These are phyloP conservation scores for Leptinotarsa tumamoca DNA, from an alignment of 2,888 invertebrate species.

Conservation along the genomic window DNA sequence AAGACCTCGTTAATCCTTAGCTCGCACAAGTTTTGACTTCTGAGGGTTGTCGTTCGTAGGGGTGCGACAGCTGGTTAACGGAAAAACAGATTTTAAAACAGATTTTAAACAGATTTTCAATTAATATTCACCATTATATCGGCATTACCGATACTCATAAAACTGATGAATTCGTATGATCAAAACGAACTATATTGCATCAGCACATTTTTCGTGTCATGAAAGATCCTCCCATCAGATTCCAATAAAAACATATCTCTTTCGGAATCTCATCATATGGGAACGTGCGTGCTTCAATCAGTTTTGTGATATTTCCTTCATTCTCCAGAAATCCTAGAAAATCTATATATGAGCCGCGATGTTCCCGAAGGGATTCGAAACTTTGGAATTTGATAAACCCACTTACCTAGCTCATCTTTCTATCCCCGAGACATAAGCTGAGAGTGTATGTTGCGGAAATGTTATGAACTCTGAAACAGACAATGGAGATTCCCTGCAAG, in stretches of 20 bases:
- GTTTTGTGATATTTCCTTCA: conserved; percentile 3
- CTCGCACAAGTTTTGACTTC: no score
- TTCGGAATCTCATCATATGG: background rate
- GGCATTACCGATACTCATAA: no score
- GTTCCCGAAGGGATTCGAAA: conserved; percentile 2
- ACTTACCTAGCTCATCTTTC: conserved; percentile 26
- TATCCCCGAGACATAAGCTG: conserved; percentile 15
- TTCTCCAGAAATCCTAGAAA: conserved; percentile 11
- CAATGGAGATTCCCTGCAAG: background rate
- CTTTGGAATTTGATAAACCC: conserved; percentile 29
- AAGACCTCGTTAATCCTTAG: no score
- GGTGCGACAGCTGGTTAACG: no score
- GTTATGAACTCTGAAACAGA: conserved; percentile 21
- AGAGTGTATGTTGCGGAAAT: conserved; percentile 28
- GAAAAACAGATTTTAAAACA: no score
- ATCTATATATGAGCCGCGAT: background rate
- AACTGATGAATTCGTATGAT: no score
- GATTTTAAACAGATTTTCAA: no score
- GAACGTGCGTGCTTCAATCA: background rate
- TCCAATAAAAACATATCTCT: background rate
- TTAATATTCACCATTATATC: no score
- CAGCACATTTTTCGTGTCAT: background rate
- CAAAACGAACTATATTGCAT: background rate
- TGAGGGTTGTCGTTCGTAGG: no score
- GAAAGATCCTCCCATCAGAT: background rate